Percentiles rank a stretch among this genome's conserved stretches.
These are phyloP conservation scores for Merluccius polli DNA, from an alignment of 2,797 vertebrate genomes.

Conservation along the genomic window DNA sequence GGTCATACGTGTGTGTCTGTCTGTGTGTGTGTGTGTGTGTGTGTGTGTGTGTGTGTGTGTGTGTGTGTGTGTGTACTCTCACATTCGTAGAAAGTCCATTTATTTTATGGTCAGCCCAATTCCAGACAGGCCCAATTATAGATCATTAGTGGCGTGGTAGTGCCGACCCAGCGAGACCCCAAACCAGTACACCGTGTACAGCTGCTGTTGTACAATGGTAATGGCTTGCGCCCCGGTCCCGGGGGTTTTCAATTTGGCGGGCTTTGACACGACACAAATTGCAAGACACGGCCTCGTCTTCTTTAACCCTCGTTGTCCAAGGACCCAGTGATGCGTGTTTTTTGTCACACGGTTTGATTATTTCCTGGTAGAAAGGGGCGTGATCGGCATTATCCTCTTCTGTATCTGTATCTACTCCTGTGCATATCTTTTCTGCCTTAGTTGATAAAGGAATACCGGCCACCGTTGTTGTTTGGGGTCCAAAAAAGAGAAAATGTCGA, in stretches of 20 bases:
- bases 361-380: too few species aligned
- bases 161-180: background rate
- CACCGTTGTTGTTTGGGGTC: too few species aligned
- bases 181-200: background rate
- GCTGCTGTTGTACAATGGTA: background rate
- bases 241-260: background rate
- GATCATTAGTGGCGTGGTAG: background rate
- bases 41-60: constrained; percentile 31
- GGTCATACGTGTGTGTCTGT: background rate
- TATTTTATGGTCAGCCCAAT: constrained; percentile 3
- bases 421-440: too few species aligned
- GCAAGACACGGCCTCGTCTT: background rate
- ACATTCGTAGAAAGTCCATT: background rate
- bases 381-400: too few species aligned
- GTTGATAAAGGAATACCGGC: too few species aligned
- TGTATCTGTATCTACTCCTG: too few species aligned
- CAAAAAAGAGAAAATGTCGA: too few species aligned
- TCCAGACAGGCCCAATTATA: background rate
- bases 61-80: constrained; percentile 19
- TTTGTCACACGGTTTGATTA: too few species aligned
- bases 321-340: too few species aligned
- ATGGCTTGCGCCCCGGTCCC: background rate
- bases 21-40: constrained; percentile 28
- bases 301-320: too few species aligned
- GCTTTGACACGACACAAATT: background rate